Evolutionary conservation across 2,888 invertebrate species (phyloP).

Genomic region (Parthenolecanium corni): DNA sequence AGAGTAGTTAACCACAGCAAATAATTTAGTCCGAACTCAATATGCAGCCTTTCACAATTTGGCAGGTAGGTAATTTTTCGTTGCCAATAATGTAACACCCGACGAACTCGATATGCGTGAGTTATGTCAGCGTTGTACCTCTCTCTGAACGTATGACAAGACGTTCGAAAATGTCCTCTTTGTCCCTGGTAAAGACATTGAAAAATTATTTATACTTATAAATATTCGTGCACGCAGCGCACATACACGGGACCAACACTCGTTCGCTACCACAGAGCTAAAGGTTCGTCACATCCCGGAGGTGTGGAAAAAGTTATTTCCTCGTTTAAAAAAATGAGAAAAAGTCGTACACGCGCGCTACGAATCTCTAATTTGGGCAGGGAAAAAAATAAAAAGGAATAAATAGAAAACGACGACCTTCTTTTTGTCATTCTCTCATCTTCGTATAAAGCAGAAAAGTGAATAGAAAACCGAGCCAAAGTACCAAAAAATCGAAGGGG

Average conservation of each 20-base stretch:
- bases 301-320: too few relatives aligned
- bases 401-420: background rate
- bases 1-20: too few relatives aligned
- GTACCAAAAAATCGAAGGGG: too few relatives aligned
- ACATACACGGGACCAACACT: background rate
- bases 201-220: background rate
- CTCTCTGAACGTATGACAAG: background rate
- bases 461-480: too few relatives aligned
- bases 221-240: background rate
- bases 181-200: background rate
- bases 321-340: too few relatives aligned
- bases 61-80: background rate
- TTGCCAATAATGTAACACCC: background rate
- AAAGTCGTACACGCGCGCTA: background rate
- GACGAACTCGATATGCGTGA: background rate
- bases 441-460: background rate
- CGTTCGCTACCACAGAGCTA: background rate
- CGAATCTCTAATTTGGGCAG: background rate
- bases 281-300: too few relatives aligned
- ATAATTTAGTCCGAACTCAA: background rate
- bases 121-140: background rate
- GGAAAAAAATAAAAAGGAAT: background rate
- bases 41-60: background rate
- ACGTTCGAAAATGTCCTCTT: background rate
- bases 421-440: background rate